Base-by-base conservation (phyloP, 2,888 invertebrate species). In the Hirtodrosophila alboralis region DNA sequence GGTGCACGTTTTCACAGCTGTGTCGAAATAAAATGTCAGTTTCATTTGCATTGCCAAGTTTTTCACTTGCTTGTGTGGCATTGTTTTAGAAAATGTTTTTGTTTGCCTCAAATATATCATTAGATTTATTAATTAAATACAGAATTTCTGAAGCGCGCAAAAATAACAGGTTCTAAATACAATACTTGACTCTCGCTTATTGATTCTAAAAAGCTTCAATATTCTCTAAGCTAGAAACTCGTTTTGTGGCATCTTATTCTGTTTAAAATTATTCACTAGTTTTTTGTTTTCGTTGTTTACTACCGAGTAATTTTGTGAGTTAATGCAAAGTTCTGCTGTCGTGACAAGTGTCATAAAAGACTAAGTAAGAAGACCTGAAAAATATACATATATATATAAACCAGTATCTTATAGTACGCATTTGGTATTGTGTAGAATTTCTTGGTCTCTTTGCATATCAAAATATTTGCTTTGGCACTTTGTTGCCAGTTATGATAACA, bases 91-190 rank as follows among this genome's bases (percentile, higher is more conserved):
- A 41, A 56, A 16, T 28, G 3, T 21, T 54, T 45, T 40, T 34
- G n/a, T 49, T 23, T 13, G 44, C 49, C 43, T 12, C 14, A 28
- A 52, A 41, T 23, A 30, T 28, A 41, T 66, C 43, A 54, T 53
- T 70, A 48, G 60, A 62, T 68, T 52, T 59, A 60, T 76, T 76
- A 68, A 77, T 81, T 60, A 61, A 80, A 41, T 62, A 69, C 57
- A 57, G 40, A 62, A 70, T 68, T 77, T 60, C 54, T 49, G n/a
- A 77, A 85, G 52, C 54, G 48, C 78, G 84, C 79, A 85, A 83
- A 79, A 83, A 62, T 62, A 83, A 85, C 78, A 38, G 84, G 78
- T 79, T 79, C 58, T 69, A 36, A 13, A 27, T 13, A 21, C 40
- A 13, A 27, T 13, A 21, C 40, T 33, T 8, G 45, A 26, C 7